Evolutionary conservation across 92 coral and sea anemone genomes (phyloP).

Genomic region (Meandrina meandrites): DNA sequence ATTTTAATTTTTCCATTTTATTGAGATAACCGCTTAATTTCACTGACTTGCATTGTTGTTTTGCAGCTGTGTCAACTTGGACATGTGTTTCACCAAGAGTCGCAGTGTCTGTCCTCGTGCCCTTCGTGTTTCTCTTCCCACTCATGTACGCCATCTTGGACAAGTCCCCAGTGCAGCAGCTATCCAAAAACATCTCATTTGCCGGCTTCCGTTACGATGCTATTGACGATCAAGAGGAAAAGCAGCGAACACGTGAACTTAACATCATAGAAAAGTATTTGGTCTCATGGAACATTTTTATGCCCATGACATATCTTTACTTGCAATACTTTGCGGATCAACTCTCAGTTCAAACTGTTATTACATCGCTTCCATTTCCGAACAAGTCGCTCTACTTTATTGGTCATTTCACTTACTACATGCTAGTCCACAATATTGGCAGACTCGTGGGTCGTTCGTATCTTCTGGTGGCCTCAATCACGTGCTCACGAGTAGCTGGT

Average conservation of each 20-base stretch:
- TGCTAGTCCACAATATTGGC: conserved; percentile 16
- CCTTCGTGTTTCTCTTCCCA: neutral
- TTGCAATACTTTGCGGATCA: conserved; percentile 25
- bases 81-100: conserved; percentile 17
- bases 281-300: neutral
- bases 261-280: neutral
- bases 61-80: conserved; percentile 18
- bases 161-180: neutral
- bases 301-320: neutral
- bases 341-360: neutral
- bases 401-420: conserved; percentile 15
- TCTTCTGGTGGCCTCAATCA: conserved; percentile 5
- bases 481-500: neutral
- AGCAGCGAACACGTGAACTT: neutral
- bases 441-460: conserved; percentile 13
- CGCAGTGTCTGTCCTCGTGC: neutral
- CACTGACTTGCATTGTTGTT: neutral
- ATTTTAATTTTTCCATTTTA: too few relatives aligned
- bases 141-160: neutral
- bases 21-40: too few relatives aligned
- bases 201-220: neutral
- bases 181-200: neutral
- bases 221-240: neutral
- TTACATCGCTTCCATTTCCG: conserved; percentile 7
- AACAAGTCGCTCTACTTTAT: neutral